Evolutionary conservation across 2,113 vertebrate genomes (phyloP).

Genomic region (Prionailurus bengalensis): DNA sequence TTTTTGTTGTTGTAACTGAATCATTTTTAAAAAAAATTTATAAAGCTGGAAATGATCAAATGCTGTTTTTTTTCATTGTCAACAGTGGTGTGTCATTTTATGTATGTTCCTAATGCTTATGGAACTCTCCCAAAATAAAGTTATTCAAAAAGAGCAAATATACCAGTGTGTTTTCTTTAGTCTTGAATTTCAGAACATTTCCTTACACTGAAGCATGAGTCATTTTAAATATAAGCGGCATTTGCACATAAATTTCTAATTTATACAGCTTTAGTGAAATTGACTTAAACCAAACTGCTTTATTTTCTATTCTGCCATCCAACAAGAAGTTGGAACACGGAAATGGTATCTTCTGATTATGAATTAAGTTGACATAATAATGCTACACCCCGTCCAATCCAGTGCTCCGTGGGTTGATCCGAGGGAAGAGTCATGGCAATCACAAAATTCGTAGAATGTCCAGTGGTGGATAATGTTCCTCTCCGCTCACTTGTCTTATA

Average conservation of each 20-base stretch:
- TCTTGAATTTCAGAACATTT: constrained; percentile 55
- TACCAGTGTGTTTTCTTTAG: constrained; percentile 56
- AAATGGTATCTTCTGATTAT: constrained; percentile 47
- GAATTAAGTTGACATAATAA: constrained; percentile 93
- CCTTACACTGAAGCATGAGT: background rate
- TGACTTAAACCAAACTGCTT: constrained; percentile 5
- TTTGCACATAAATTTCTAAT: background rate
- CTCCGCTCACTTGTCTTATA: constrained; percentile 95
- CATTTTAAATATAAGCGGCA: background rate
- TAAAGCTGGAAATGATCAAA: constrained; percentile 89
- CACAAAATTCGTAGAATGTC: constrained; percentile 95
- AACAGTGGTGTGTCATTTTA: constrained; percentile 90
- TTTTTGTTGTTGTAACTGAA: constrained; percentile 86
- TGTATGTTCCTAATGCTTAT: constrained; percentile 88
- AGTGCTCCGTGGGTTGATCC: constrained; percentile 89
- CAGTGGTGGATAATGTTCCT: constrained; percentile 93
- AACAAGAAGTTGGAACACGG: background rate
- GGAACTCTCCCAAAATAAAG: constrained; percentile 89
- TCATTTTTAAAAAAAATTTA: constrained; percentile 85
- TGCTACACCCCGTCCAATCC: constrained; percentile 92
- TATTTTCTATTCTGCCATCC: background rate
- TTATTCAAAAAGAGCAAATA: constrained; percentile 83
- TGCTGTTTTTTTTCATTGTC: constrained; percentile 86
- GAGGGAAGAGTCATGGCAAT: constrained; percentile 92
- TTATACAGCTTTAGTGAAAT: constrained; percentile 14